Evolutionary conservation across 1,140 invertebrate genomes (phyloP), one percentile per base, ranked within the genome.

Genomic region (Drosophila bipectinata): DNA sequence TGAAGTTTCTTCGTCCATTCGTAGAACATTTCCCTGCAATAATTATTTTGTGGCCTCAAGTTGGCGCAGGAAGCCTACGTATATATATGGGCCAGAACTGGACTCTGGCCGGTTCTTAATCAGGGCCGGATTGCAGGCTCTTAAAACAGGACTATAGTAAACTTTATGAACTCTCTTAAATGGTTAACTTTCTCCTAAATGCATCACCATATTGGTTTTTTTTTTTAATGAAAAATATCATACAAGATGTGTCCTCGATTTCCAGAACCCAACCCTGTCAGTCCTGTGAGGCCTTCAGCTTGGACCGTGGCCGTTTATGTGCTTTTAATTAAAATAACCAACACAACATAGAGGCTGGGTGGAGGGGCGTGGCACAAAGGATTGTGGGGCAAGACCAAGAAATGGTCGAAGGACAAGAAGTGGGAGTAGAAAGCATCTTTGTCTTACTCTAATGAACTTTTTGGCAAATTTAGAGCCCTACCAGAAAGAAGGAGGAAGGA

Each of bases 271-370:
- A 4, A 41, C 7, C 39, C 34, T 37, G 34, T 21, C 21, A 10
- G 34, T 12, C 7, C 59, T 67, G 63, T 3, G 64, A 12, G 26
- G 10, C 14, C 2, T 10, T 15, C 6, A 34, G 63, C 26, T 74
- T 37, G 72, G 72, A 58, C 52, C 66, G 26, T 69, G 68, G 54
- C 68, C 59, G 73, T 77, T 77, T 77, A 77, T 77, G 74, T 77
- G 63, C 74, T 77, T 77, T 77, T 77, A 77, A 77, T 77, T 77
- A 77, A 77, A 77, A 77, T 77, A 77, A 69, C 74, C 74, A 77
- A 77, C 74, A 77, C 57, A 77, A 76, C 63, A 77, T 57, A 47
- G 34, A 54, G 54, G n/a, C 34, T 12, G 47, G 26, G n/a, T 0
- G 30, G 54, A 15, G 32, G n/a, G 4, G 18, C 37, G 45, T 49